Conservation (phyloP, 1,140 invertebrate genomes). For the Zaprionus ghesquierei region DNA sequence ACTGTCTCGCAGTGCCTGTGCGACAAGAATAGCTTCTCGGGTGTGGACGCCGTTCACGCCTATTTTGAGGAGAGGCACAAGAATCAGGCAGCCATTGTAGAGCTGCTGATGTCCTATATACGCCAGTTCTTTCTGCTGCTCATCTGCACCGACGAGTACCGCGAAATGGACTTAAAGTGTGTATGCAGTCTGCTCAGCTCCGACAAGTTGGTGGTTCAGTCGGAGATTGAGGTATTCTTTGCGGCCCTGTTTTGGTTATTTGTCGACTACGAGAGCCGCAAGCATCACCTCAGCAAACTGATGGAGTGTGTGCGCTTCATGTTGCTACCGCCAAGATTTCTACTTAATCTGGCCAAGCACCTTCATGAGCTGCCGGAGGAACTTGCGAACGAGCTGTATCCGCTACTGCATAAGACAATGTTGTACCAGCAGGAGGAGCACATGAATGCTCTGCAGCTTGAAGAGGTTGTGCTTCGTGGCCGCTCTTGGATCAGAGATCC, state of each 20-base stretch:
- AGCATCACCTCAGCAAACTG: background rate
- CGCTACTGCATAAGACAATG: background rate
- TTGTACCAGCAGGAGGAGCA: background rate
- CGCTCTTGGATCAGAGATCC: background rate
- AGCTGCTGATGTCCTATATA: background rate
- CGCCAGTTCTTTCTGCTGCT: background rate
- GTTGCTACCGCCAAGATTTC: background rate
- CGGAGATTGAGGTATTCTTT: background rate
- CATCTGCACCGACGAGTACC: background rate
- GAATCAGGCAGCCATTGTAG: background rate
- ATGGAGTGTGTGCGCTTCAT: background rate
- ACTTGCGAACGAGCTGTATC: background rate
- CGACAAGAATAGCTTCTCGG: background rate
- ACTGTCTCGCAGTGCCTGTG: background rate
- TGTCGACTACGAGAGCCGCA: background rate
- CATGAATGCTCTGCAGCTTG: background rate
- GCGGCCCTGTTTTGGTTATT: background rate
- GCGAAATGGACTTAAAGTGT: background rate
- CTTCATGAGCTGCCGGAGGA: background rate
- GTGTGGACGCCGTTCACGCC: background rate
- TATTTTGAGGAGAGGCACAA: background rate
- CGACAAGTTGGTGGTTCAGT: background rate
- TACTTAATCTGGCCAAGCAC: background rate
- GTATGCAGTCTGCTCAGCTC: background rate
- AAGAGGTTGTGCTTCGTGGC: background rate